Base-by-base conservation (phyloP, 2,888 invertebrate genomes). In the Xanthia icteritia region DNA sequence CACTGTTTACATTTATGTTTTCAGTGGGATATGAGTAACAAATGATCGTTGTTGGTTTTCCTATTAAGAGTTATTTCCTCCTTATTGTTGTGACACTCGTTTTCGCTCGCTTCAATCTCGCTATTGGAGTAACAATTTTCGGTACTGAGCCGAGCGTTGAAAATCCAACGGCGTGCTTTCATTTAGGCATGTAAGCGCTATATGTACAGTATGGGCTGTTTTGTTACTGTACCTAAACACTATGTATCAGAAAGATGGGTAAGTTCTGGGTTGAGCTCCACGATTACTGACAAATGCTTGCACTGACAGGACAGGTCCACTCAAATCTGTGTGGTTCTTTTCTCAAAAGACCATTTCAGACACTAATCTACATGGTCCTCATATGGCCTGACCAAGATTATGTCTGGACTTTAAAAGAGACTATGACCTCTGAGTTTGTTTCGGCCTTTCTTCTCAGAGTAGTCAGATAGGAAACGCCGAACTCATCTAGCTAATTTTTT, bases 21-120 rank as follows among this genome's bases (percentile, higher is more conserved):
- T 42, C 13, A 8, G 6, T 73, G 2, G 4, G 9, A 36, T 15
- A 48, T 39, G 20, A 27, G n/a, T 73, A 27, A 72, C 15, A 36
- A 9, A 9, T 1, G 0, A 20, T 15, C n/a, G 27, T 39, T 73
- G 48, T 20, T 54, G 8, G 8, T 76, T 73, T 76, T 73, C 73
- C 73, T 54, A 17, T 31, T 54, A 8, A 17, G 0, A 13, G 8
- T 54, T 54, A 42, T 75, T 73, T 73, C 73, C 75, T 75, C 74
- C 17, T 20, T 6, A 31, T 13, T 54, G 45, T n/a, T 36, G 17
- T 42, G 54, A 54, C 23, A 15, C 0, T 31, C 1, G 31, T 67
- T 56, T 31, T 67, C 23, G 17, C 23, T 67, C 13, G 54, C 54
- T 31, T 31, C 15, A 54, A 15, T 67, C 31, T 11, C 66, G 15